These are phyloP conservation scores for Desmophyllum pertusum DNA, from an alignment of 92 coral and sea anemone species.

Conservation along the genomic window DNA sequence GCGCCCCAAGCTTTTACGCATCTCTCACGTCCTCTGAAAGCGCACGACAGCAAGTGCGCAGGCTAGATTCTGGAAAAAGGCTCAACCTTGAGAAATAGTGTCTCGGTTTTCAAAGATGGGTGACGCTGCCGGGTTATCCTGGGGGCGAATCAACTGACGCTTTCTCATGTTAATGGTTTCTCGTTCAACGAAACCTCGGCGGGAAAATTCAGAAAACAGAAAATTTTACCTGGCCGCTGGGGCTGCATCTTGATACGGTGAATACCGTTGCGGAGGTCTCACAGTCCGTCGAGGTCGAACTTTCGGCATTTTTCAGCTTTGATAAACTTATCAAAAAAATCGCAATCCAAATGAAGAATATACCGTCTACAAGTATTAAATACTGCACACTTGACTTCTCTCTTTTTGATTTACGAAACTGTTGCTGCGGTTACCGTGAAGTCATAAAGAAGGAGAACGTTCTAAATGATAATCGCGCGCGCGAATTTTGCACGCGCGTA, in stretches of 20 bases:
- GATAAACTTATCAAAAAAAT: neutral
- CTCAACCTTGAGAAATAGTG: neutral
- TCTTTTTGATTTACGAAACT: neutral
- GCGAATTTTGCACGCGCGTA: neutral
- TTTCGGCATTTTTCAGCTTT: conserved; percentile 14
- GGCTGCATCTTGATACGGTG: too few species aligned
- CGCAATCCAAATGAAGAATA: neutral
- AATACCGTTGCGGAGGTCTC: neutral
- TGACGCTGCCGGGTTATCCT: neutral
- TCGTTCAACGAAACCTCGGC: neutral
- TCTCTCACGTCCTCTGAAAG: too few species aligned
- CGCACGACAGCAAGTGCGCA: too few species aligned
- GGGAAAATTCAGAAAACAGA: neutral
- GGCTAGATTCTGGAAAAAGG: too few species aligned
- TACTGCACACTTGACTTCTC: neutral
- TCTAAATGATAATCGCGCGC: conserved; percentile 11
- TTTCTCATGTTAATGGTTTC: neutral
- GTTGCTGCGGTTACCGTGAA: neutral
- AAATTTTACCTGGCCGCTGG: conserved; percentile 1
- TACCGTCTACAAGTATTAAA: neutral
- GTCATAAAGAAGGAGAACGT: conserved; percentile 11
- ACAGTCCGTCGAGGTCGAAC: neutral
- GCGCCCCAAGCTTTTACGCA: too few species aligned
- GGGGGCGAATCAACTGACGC: neutral
- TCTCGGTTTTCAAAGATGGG: neutral